A percentile compares a stretch with the other conserved stretches of the same genome.
These are phyloP conservation scores for Odobenus rosmarus DNA, from an alignment of 2,113 vertebrate genomes.

Conservation along the genomic window DNA sequence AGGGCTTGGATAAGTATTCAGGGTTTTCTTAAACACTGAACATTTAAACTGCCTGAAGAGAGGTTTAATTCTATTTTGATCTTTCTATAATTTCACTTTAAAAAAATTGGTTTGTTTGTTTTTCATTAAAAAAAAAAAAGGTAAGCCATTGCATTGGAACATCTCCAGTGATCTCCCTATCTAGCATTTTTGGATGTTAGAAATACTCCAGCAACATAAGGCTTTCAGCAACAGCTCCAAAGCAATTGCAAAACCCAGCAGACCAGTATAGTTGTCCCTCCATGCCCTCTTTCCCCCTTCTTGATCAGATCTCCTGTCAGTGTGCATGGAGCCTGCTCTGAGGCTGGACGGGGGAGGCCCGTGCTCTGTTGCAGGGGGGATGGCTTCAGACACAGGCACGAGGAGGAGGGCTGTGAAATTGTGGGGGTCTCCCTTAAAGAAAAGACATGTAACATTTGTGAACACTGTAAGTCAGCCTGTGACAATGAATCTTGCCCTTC, in stretches of 20 bases:
- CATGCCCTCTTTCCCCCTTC: background rate
- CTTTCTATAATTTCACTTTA: background rate
- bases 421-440: background rate
- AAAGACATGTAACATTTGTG: background rate
- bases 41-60: background rate
- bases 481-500: background rate
- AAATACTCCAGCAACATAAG: background rate
- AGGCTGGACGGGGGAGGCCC: background rate
- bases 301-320: background rate
- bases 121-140: background rate
- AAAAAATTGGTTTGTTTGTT: background rate
- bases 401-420: background rate
- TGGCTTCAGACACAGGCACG: background rate
- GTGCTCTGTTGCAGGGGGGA: fast-evolving
- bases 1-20: background rate
- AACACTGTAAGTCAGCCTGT: background rate
- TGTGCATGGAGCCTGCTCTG: background rate
- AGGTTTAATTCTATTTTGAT: background rate
- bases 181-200: background rate
- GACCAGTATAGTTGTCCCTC: background rate
- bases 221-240: background rate
- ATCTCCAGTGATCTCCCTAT: background rate
- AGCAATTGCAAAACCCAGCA: fast-evolving
- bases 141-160: no score
- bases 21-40: background rate